Conservation (phyloP, 2,797 vertebrate species). For the Pagetopsis macropterus region DNA sequence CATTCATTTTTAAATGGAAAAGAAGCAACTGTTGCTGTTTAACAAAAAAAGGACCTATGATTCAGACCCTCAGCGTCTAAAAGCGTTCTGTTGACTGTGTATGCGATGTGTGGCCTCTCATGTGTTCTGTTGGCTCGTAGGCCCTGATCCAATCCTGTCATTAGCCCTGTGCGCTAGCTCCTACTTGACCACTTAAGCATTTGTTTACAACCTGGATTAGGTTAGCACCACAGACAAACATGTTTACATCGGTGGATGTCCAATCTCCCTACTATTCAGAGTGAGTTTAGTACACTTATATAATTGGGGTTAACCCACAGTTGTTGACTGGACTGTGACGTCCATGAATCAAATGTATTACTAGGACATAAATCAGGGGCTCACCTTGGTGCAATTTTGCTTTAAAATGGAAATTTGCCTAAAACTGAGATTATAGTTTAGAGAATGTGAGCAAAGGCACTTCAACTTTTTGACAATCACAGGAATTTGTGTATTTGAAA, state of each 20-base stretch:
- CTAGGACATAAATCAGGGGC: conserved; percentile 65
- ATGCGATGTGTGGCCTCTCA: conserved; percentile 63
- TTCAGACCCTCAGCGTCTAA: conserved; percentile 60
- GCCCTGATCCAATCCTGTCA: conserved; percentile 72
- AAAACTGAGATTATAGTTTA: conserved; percentile 36
- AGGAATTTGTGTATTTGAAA: conserved; percentile 63
- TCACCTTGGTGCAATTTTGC: conserved; percentile 56
- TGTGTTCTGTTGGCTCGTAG: conserved; percentile 60
- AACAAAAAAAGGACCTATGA: conserved; percentile 69
- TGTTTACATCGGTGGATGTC: conserved; percentile 72
- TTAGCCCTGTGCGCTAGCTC: conserved; percentile 70
- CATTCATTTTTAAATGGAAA: conserved; percentile 65
- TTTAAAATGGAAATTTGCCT: conserved; percentile 45
- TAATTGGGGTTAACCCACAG: conserved; percentile 38
- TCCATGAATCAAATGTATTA: conserved; percentile 46
- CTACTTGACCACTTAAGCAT: conserved; percentile 72
- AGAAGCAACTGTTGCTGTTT: conserved; percentile 60
- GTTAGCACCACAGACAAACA: conserved; percentile 61
- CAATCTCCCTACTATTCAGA: conserved; percentile 55
- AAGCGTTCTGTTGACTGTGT: conserved; percentile 60
- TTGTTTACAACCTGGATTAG: conserved; percentile 77
- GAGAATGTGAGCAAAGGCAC: conserved; percentile 57
- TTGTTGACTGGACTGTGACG: conserved; percentile 46
- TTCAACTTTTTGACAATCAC: conserved; percentile 75
- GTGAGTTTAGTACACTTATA: conserved; percentile 47